phyloP scores from a whole-genome alignment of 1,140 invertebrate genomes.

The Drosophila bocki region DNA sequence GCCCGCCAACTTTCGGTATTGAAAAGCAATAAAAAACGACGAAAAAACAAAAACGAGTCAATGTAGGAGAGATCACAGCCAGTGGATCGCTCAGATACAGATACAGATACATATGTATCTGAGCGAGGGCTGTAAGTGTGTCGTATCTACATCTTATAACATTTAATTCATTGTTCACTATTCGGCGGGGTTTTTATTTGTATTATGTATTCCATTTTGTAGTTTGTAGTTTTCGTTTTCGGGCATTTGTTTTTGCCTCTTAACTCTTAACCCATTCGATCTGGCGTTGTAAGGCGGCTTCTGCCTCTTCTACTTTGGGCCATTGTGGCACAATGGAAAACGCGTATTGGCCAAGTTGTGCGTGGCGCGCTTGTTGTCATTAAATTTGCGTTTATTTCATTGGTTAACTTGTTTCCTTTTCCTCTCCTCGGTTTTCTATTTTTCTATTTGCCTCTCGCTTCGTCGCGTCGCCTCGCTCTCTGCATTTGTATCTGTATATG shows the following conservation, averaged over 20 bases:
- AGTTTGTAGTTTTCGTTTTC: conserved; percentile 75
- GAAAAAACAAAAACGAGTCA: conserved; percentile 25
- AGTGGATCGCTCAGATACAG: conserved; percentile 38
- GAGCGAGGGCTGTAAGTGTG: conserved; percentile 13
- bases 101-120: conserved; percentile 38
- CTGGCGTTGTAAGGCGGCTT: conserved; percentile 51
- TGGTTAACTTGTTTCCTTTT: conserved; percentile 77
- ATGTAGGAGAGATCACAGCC: conserved; percentile 51
- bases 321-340: conserved; percentile 63
- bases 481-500: conserved; percentile 14
- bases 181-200: conserved; percentile 51
- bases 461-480: background rate
- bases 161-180: conserved; percentile 65
- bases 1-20: conserved; percentile 49
- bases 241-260: conserved; percentile 8
- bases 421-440: conserved; percentile 45
- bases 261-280: conserved; percentile 31
- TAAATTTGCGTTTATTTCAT: conserved; percentile 83
- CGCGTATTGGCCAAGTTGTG: conserved; percentile 79
- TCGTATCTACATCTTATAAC: conserved; percentile 57
- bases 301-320: conserved; percentile 14
- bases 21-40: conserved; percentile 52
- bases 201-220: conserved; percentile 75
- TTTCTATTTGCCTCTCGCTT: conserved; percentile 48
- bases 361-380: conserved; percentile 75